Percentiles rank a stretch among this genome's conserved stretches.
phyloP scores from a whole-genome alignment of 1,140 invertebrate species.

The Macrotrachela quadricornifera region DNA sequence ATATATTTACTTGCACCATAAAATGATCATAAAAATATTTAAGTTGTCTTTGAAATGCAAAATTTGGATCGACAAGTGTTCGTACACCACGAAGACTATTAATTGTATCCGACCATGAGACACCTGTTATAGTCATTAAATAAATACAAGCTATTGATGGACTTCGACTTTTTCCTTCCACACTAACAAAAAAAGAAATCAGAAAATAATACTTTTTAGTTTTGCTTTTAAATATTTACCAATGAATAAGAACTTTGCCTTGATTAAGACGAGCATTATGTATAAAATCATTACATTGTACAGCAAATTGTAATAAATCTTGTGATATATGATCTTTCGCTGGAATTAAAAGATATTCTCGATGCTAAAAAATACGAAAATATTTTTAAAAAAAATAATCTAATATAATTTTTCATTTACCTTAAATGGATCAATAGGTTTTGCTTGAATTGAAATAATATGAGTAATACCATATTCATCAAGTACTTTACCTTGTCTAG shows the following conservation, averaged over 20 bases:
- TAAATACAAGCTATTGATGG: conserved; percentile 80
- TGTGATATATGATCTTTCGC: conserved; percentile 76
- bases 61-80: conserved; percentile 74
- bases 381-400: too few species aligned
- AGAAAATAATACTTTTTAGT: background rate
- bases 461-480: too few species aligned
- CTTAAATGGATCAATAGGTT: too few species aligned
- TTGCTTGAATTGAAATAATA: too few species aligned
- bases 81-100: conserved; percentile 72
- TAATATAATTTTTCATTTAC: too few species aligned
- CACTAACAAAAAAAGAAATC: conserved; percentile 32
- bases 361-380: too few species aligned
- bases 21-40: conserved; percentile 44
- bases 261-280: conserved; percentile 63
- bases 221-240: conserved; percentile 38
- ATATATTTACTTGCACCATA: too few species aligned
- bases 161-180: conserved; percentile 83
- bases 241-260: conserved; percentile 79
- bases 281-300: conserved; percentile 81
- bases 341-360: too few species aligned
- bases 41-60: conserved; percentile 75
- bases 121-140: conserved; percentile 70
- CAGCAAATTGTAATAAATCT: conserved; percentile 73
- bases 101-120: conserved; percentile 74
- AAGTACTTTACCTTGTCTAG: too few species aligned